phyloP scores from a whole-genome alignment of 2,797 vertebrate species.

The Sciaenops ocellatus region DNA sequence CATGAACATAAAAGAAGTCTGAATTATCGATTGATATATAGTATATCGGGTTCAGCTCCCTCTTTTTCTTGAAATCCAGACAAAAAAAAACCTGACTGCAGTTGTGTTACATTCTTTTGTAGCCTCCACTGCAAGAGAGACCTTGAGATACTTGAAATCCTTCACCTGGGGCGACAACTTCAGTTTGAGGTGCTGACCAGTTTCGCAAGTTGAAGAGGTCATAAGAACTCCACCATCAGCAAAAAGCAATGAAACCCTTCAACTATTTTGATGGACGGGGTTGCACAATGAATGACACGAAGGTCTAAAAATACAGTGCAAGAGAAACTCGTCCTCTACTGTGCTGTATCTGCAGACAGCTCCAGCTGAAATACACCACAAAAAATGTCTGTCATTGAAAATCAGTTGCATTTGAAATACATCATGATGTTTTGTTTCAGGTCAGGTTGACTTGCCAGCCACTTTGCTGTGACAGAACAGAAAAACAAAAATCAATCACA shows the following conservation, averaged over 20 bases:
- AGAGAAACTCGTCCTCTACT: neutral
- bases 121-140: neutral
- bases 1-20: neutral
- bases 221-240: conserved; percentile 35
- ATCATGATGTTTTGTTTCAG: conserved; percentile 1
- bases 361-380: neutral
- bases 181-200: conserved; percentile 20
- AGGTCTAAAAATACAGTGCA: neutral
- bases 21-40: neutral
- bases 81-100: neutral
- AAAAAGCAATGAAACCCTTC: conserved; percentile 18
- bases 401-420: conserved; percentile 39
- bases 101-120: neutral
- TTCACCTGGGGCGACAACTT: too few relatives aligned
- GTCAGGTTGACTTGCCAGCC: conserved; percentile 12
- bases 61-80: neutral
- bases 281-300: neutral
- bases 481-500: conserved; percentile 31
- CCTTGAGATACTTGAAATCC: neutral
- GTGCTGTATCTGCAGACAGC: neutral
- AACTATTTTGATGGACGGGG: neutral
- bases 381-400: conserved; percentile 1
- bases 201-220: conserved; percentile 26
- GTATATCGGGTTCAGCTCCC: neutral
- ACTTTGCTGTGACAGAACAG: conserved; percentile 15